phyloP scores from a whole-genome alignment of 2,797 vertebrate genomes.

The Phoebastria nigripes region DNA sequence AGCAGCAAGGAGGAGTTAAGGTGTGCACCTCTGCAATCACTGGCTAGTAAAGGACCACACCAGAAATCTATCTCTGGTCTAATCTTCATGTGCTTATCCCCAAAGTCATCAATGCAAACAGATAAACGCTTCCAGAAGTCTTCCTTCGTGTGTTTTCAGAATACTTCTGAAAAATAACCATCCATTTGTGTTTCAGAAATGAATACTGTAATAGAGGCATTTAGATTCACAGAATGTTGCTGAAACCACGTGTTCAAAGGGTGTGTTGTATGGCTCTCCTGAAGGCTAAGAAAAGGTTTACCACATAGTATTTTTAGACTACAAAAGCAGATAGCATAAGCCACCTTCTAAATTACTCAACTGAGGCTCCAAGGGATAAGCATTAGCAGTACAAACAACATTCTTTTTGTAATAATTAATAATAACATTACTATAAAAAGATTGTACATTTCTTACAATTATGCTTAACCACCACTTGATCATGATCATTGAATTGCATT shows the following conservation, averaged over 20 bases:
- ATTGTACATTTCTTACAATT: neutral
- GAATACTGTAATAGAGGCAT: neutral
- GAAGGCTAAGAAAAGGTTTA: neutral
- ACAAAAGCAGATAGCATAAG: neutral
- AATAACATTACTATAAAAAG: neutral
- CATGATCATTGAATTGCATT: fast-evolving
- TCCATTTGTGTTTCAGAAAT: neutral
- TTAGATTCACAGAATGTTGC: neutral
- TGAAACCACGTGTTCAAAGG: neutral
- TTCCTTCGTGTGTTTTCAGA: neutral
- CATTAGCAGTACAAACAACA: neutral
- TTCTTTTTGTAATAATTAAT: neutral
- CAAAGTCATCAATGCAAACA: neutral
- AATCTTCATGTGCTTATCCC: neutral
- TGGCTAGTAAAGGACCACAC: neutral
- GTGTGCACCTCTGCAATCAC: no score
- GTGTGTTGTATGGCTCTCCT: neutral
- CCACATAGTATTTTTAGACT: neutral
- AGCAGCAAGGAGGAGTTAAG: neutral
- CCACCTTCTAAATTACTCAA: neutral
- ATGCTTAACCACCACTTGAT: neutral
- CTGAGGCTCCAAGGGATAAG: neutral
- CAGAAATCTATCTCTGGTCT: neutral
- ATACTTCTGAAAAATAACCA: neutral
- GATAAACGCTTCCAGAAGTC: neutral